Evolutionary conservation across 2,113 vertebrate genomes (phyloP).

Genomic region (Sorex fumeus): DNA sequence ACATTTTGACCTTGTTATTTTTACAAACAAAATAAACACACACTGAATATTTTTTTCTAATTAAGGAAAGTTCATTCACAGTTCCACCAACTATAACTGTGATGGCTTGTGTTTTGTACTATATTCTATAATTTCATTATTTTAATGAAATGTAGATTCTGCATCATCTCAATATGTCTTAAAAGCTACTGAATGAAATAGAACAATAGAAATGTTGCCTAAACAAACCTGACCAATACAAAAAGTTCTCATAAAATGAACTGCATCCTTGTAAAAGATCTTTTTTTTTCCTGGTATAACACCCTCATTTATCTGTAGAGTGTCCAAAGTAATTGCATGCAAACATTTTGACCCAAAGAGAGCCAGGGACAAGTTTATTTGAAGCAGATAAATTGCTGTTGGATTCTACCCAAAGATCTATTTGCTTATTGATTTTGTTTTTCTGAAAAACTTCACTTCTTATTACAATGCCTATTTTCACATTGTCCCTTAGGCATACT

Average conservation of each 20-base stretch:
- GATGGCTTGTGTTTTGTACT: neutral
- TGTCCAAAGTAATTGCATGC: neutral
- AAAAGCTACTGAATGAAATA: neutral
- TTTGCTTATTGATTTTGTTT: constrained; percentile 50
- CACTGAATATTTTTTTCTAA: neutral
- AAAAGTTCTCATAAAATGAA: neutral
- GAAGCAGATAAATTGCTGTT: neutral
- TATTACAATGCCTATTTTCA: constrained; percentile 59
- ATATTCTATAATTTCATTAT: neutral
- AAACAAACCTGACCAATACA: neutral
- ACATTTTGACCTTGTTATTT: neutral
- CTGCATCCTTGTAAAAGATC: neutral
- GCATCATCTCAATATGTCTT: neutral
- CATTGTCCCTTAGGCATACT: constrained; percentile 35
- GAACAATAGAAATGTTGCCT: neutral
- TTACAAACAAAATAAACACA: neutral
- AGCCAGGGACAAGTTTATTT: neutral
- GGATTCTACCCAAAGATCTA: constrained; percentile 7
- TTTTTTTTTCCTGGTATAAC: neutral
- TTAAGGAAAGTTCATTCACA: neutral
- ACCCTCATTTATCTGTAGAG: too few relatives aligned
- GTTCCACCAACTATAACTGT: neutral
- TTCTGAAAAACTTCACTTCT: constrained; percentile 31
- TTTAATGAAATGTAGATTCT: constrained; percentile 11
- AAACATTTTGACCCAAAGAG: constrained; percentile 7